Evolutionary conservation across 2,113 vertebrate species (phyloP).

Genomic region (Panthera leo): DNA sequence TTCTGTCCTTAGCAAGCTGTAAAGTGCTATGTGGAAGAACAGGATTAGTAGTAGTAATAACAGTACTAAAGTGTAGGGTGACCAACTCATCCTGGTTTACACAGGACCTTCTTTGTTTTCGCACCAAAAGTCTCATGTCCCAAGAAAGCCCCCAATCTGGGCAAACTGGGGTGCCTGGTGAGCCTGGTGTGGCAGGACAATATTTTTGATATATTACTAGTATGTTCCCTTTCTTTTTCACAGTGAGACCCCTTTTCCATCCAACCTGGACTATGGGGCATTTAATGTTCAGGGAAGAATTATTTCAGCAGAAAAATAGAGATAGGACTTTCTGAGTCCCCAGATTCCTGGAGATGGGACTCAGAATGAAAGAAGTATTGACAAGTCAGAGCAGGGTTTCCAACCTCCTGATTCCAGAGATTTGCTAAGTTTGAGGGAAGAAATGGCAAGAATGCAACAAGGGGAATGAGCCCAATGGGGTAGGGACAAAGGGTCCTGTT

Average conservation of each 20-base stretch:
- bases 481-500: background rate
- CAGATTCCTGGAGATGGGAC: background rate
- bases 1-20: background rate
- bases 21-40: background rate
- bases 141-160: background rate
- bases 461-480: background rate
- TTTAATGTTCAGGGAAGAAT: background rate
- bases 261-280: background rate
- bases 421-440: background rate
- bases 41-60: background rate
- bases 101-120: background rate
- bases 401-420: background rate
- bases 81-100: background rate
- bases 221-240: background rate
- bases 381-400: background rate
- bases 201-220: background rate
- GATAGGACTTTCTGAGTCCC: background rate
- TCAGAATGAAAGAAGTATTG: background rate
- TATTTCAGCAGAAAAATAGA: background rate
- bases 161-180: background rate
- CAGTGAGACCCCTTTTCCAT: background rate
- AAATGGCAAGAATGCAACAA: background rate
- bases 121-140: background rate
- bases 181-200: background rate
- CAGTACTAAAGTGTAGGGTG: background rate